Percentiles rank a stretch among this genome's conserved stretches.
Evolutionary conservation across 2,797 vertebrate species (phyloP).

Genomic region (Eospalax fontanierii): DNA sequence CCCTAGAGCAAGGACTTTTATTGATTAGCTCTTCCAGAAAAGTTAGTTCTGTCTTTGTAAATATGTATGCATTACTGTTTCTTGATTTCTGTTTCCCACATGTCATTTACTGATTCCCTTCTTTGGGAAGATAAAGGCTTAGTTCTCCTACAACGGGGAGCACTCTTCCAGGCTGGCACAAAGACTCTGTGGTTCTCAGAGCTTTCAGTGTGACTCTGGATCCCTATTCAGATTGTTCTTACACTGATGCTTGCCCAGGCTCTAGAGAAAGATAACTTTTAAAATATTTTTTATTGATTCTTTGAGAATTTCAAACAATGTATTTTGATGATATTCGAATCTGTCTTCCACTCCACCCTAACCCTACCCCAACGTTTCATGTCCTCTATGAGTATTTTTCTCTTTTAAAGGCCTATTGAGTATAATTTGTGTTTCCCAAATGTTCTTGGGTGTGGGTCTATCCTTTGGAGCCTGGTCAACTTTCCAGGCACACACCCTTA

Average conservation of each 20-base stretch:
- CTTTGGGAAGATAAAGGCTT: not conserved
- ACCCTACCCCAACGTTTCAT: no score
- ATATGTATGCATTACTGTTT: not conserved
- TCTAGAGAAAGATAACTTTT: not conserved
- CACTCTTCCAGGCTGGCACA: not conserved
- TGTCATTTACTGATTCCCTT: not conserved
- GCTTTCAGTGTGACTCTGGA: not conserved
- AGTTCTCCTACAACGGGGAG: not conserved
- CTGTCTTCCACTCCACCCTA: no score
- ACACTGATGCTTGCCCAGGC: not conserved
- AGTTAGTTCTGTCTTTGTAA: not conserved
- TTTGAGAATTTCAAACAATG: no score
- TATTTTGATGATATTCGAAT: no score
- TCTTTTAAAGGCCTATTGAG: no score
- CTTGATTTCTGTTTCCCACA: not conserved
- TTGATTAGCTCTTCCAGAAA: conserved; percentile 12
- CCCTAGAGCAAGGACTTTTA: not conserved
- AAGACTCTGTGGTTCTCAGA: not conserved
- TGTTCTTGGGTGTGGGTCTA: no score
- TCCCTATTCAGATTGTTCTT: not conserved
- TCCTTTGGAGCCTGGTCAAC: no score
- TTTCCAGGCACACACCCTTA: no score
- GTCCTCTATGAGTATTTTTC: no score
- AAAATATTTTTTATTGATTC: no score
- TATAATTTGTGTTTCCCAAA: no score